These are phyloP conservation scores for Gymnocypris eckloni DNA, from an alignment of 2,797 vertebrate genomes.

Conservation along the genomic window DNA sequence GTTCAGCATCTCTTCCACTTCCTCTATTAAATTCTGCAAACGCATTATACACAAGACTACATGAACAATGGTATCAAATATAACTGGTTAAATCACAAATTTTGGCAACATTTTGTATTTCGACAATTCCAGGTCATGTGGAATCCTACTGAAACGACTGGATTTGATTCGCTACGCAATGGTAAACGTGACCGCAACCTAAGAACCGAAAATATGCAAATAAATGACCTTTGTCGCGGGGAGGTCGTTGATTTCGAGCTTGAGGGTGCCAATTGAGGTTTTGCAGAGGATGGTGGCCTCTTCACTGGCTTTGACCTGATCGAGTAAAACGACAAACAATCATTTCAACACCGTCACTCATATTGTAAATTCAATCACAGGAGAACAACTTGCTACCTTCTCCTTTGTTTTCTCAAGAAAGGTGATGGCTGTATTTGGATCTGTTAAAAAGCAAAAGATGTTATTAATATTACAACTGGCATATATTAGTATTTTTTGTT, in stretches of 20 bases:
- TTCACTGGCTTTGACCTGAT: slow-evolving; percentile 93
- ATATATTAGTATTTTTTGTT: neutral
- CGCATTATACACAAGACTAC: neutral
- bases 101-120: neutral
- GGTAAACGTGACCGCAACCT: neutral
- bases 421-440: slow-evolving; percentile 90
- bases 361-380: neutral
- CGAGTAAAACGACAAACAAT: neutral
- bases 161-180: neutral
- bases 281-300: slow-evolving; percentile 95
- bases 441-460: slow-evolving; percentile 68
- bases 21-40: slow-evolving; percentile 89
- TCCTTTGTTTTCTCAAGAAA: slow-evolving; percentile 97
- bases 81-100: neutral
- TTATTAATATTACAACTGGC: neutral
- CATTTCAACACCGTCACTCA: neutral
- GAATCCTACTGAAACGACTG: neutral
- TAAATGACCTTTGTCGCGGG: slow-evolving; percentile 91
- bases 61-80: neutral
- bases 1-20: slow-evolving; percentile 92
- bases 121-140: neutral
- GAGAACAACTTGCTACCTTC: slow-evolving; percentile 78
- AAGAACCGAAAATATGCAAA: neutral
- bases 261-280: slow-evolving; percentile 91
- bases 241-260: slow-evolving; percentile 92